These are phyloP conservation scores for Hydrotaea diabolus DNA, from an alignment of 2,888 invertebrate genomes.

Conservation along the genomic window DNA sequence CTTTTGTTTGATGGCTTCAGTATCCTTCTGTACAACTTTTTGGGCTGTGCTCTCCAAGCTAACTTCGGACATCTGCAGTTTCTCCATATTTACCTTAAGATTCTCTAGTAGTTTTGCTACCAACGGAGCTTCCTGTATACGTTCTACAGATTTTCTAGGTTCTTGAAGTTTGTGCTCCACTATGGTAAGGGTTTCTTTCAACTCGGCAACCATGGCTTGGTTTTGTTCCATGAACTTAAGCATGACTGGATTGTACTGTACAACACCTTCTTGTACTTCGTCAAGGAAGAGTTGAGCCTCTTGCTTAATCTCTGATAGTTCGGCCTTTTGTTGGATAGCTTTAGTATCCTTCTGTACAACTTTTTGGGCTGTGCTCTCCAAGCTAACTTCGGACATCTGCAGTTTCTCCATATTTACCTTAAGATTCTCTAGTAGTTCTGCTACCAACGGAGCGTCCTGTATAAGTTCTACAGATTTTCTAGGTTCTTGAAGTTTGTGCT, in stretches of 20 bases:
- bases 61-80: constrained; percentile 1
- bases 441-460: constrained; percentile 45
- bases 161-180: not conserved
- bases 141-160: not conserved
- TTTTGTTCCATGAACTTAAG: constrained; percentile 7
- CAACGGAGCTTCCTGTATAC: constrained; percentile 7
- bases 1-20: constrained; percentile 20
- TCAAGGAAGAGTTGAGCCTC: constrained; percentile 70
- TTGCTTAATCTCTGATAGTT: constrained; percentile 7
- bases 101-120: constrained; percentile 37
- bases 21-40: constrained; percentile 16
- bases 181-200: constrained; percentile 16
- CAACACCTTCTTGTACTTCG: constrained; percentile 69
- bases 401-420: constrained; percentile 45
- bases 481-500: constrained; percentile 44
- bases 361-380: not conserved
- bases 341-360: not conserved
- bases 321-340: not conserved
- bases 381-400: not conserved
- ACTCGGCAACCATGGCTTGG: constrained; percentile 42
- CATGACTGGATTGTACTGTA: not conserved
- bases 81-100: constrained; percentile 2
- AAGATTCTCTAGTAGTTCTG: constrained; percentile 40
- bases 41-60: constrained; percentile 43
- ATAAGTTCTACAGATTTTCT: not conserved